Conservation (phyloP, 2,797 vertebrate species). For the Thalassophryne amazonica region DNA sequence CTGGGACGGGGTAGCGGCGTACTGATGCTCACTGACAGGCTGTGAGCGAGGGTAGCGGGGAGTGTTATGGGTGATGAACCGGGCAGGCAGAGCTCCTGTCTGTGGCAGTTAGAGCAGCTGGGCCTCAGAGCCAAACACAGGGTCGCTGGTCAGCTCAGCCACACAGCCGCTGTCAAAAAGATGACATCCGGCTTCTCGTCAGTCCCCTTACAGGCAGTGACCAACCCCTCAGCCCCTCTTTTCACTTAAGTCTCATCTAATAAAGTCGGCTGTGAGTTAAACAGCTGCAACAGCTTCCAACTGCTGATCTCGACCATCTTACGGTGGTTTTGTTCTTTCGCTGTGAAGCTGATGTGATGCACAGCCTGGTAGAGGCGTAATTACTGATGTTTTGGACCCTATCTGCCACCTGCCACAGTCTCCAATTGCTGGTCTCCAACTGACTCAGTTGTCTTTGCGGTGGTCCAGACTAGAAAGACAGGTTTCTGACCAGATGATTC, state of each 20-base stretch:
- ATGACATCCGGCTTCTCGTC: conserved; percentile 45
- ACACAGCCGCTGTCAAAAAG: conserved; percentile 61
- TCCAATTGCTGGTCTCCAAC: no score
- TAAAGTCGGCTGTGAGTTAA: conserved; percentile 49
- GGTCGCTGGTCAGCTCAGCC: conserved; percentile 61
- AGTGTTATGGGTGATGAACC: conserved; percentile 46
- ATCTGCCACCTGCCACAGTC: no score
- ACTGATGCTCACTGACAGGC: conserved; percentile 73
- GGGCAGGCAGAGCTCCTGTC: conserved; percentile 61
- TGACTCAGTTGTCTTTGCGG: no score
- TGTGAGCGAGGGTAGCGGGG: conserved; percentile 60
- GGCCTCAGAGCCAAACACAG: conserved; percentile 55
- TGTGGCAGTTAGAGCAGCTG: conserved; percentile 64
- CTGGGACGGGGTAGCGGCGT: conserved; percentile 29
- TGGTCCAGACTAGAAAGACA: no score
- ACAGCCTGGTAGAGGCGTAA: conserved; percentile 41
- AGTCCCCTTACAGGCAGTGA: conserved; percentile 26
- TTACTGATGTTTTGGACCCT: no score
- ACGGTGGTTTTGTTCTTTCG: conserved; percentile 38
- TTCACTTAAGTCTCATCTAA: conserved; percentile 55
- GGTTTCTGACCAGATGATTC: no score
- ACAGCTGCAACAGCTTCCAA: conserved; percentile 59
- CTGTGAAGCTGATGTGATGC: conserved; percentile 52
- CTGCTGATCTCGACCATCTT: conserved; percentile 61
- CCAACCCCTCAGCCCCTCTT: conserved; percentile 38